Conservation (phyloP, 1,140 invertebrate genomes). For the Ceratitis capitata region DNA sequence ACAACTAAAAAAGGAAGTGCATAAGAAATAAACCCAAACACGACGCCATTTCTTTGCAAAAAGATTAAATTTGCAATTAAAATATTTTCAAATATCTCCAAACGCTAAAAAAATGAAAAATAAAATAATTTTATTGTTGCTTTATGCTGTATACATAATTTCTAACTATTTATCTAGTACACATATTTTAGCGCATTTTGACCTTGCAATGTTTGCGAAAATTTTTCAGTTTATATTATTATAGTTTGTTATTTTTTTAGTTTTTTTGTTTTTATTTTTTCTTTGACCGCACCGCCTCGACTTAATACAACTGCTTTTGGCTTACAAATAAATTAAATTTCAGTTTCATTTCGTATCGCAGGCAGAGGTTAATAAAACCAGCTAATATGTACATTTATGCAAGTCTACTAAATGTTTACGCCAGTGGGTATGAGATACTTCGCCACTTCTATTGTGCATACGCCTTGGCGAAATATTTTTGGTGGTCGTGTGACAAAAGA, state of each 20-base stretch:
- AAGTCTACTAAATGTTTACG: background rate
- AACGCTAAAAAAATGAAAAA: background rate
- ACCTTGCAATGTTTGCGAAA: background rate
- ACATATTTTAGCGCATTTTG: background rate
- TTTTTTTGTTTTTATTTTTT: background rate
- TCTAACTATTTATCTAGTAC: background rate
- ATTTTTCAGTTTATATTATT: too few species aligned
- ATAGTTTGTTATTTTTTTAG: too few species aligned
- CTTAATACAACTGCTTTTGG: too few species aligned
- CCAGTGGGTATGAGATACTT: background rate
- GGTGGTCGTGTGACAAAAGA: background rate
- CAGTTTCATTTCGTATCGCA: background rate
- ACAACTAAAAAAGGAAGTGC: background rate
- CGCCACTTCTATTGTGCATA: background rate
- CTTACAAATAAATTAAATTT: background rate
- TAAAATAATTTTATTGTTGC: background rate
- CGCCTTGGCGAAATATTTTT: background rate
- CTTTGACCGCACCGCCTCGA: too few species aligned
- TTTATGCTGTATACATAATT: background rate
- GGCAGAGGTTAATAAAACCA: background rate
- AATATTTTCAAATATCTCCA: background rate
- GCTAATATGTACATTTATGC: background rate
- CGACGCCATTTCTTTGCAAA: background rate
- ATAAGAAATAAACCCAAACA: background rate
- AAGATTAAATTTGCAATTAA: background rate